Percentiles rank a stretch among this genome's conserved stretches.
Evolutionary conservation across 2,888 invertebrate species (phyloP).

Genomic region (Melolontha melolontha): DNA sequence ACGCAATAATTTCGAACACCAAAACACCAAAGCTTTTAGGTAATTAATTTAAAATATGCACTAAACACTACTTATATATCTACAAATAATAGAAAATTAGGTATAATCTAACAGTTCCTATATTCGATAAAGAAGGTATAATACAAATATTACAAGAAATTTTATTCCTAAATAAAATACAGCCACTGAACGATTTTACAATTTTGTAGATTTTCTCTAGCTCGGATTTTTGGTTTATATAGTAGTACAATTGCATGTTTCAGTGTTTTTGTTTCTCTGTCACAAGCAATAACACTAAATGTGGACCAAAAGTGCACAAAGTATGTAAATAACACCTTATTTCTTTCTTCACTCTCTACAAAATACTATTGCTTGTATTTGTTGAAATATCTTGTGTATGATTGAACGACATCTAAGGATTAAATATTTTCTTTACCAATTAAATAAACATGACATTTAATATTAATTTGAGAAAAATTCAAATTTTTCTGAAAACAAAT

Average conservation of each 20-base stretch:
- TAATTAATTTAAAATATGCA: conserved; percentile 34
- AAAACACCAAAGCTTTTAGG: conserved; percentile 37
- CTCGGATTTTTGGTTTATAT: conserved; percentile 33
- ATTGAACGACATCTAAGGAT: conserved; percentile 26
- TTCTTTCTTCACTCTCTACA: conserved; percentile 34
- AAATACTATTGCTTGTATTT: conserved; percentile 39
- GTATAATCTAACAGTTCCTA: too few relatives aligned
- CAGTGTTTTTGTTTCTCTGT: conserved; percentile 58
- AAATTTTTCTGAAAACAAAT: too few relatives aligned
- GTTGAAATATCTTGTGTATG: conserved; percentile 15
- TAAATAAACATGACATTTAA: background rate
- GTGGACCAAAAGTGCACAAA: conserved; percentile 54
- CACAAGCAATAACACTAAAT: conserved; percentile 55
- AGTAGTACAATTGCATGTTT: conserved; percentile 54
- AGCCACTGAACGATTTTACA: background rate
- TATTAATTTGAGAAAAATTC: too few relatives aligned
- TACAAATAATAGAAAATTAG: too few relatives aligned
- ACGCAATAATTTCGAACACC: conserved; percentile 36
- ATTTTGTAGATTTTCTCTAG: conserved; percentile 24
- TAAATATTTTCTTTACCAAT: background rate
- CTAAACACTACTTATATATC: conserved; percentile 12
- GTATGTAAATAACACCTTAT: conserved; percentile 53
- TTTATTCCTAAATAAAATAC: background rate
- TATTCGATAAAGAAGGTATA: background rate
- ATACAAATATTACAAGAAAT: conserved; percentile 5